Conservation (phyloP, 2,113 vertebrate species). For the Indri indri region DNA sequence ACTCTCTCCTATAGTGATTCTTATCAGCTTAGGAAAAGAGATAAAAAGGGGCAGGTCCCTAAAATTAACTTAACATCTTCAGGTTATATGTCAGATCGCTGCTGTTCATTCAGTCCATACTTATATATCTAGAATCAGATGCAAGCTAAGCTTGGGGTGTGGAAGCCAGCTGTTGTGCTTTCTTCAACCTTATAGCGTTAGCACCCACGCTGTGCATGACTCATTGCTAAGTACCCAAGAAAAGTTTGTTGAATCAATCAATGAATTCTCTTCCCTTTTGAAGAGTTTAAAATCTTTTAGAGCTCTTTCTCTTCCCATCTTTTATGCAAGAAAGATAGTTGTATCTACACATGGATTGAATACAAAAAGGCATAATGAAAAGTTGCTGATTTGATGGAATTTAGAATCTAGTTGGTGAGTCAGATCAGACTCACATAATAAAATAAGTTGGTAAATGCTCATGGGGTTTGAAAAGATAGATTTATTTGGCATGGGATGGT, state of each 20-base stretch:
- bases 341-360: not conserved
- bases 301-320: not conserved
- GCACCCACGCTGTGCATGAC: not conserved
- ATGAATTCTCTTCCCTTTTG: conserved; percentile 24
- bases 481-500: not conserved
- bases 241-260: conserved; percentile 12
- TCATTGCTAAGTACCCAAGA: not conserved
- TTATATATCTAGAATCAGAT: not conserved
- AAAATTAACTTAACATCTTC: not conserved
- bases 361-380: not conserved
- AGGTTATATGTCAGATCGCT: not conserved
- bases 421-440: not conserved
- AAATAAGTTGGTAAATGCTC: not conserved
- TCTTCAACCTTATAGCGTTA: not conserved
- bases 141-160: not conserved
- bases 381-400: conserved; percentile 20
- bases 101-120: not conserved
- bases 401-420: conserved; percentile 35
- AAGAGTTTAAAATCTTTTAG: conserved; percentile 41
- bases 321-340: conserved; percentile 43
- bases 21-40: not conserved
- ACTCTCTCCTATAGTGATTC: not conserved
- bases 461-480: conserved; percentile 1
- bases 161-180: not conserved
- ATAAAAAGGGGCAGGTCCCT: not conserved